Evolutionary conservation across 2,113 vertebrate genomes (phyloP).

Genomic region (Panthera tigris): DNA sequence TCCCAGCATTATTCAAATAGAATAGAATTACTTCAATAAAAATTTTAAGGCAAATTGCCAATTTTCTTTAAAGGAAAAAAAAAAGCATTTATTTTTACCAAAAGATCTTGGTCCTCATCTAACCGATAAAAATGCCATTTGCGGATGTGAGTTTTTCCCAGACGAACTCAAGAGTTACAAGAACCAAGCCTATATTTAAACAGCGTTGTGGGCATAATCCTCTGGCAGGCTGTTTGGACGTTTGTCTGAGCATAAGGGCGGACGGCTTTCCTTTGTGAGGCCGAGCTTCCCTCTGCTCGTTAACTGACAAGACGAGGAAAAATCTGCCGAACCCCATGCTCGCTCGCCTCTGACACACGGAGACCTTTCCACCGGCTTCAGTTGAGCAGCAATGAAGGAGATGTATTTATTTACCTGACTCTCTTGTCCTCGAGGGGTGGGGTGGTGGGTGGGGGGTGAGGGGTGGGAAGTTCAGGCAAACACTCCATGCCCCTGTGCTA

Average conservation of each 20-base stretch:
- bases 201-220: rapidly evolving
- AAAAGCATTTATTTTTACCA: conserved; percentile 47
- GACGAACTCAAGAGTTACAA: background rate
- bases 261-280: rapidly evolving
- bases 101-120: conserved; percentile 37
- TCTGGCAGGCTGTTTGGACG: background rate
- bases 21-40: conserved; percentile 67
- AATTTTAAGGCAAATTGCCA: conserved; percentile 61
- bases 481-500: rapidly evolving
- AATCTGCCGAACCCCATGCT: rapidly evolving
- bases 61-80: conserved; percentile 48
- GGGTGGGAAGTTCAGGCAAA: background rate
- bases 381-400: rapidly evolving
- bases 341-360: rapidly evolving
- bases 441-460: rapidly evolving
- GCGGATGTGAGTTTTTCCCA: background rate
- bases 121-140: background rate
- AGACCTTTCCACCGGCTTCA: rapidly evolving
- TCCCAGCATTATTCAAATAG: conserved; percentile 63
- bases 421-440: background rate
- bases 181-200: background rate
- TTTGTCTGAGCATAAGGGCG: rapidly evolving
- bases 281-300: rapidly evolving
- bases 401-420: rapidly evolving
- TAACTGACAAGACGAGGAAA: rapidly evolving